Evolutionary conservation across 2,888 invertebrate genomes (phyloP).

Genomic region (Brassicogethes aeneus): DNA sequence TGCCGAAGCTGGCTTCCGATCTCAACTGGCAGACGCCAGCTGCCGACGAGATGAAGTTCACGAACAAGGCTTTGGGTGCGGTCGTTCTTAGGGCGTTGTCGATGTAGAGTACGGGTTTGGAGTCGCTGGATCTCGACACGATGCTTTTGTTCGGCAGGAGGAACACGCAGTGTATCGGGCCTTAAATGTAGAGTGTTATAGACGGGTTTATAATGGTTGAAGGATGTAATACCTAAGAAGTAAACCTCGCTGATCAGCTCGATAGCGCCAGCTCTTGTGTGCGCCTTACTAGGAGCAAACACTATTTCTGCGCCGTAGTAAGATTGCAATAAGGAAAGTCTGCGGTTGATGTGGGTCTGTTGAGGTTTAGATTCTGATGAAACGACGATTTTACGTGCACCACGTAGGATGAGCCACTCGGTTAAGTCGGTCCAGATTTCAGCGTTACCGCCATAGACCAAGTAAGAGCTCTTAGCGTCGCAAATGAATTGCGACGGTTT

Average conservation of each 20-base stretch:
- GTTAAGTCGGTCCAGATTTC: constrained; percentile 46
- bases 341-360: constrained; percentile 46
- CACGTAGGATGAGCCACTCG: constrained; percentile 79
- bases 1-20: constrained; percentile 30
- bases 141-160: constrained; percentile 27
- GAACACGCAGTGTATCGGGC: constrained; percentile 32
- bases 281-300: constrained; percentile 27
- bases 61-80: constrained; percentile 33
- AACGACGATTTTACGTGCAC: constrained; percentile 69
- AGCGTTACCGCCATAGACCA: constrained; percentile 34
- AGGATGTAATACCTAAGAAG: constrained; percentile 16
- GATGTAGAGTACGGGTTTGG: constrained; percentile 32
- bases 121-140: constrained; percentile 23
- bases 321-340: constrained; percentile 29
- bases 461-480: constrained; percentile 30
- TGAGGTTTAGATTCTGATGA: constrained; percentile 75
- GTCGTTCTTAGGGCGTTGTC: constrained; percentile 32
- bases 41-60: constrained; percentile 31
- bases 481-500: constrained; percentile 35
- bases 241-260: constrained; percentile 27
- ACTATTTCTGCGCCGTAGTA: constrained; percentile 33
- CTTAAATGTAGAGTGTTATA: constrained; percentile 27
- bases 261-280: constrained; percentile 27
- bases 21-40: constrained; percentile 31
- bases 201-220: no score